Evolutionary conservation across 2,888 invertebrate genomes (phyloP).

Genomic region (Drosophila flavopinicola): DNA sequence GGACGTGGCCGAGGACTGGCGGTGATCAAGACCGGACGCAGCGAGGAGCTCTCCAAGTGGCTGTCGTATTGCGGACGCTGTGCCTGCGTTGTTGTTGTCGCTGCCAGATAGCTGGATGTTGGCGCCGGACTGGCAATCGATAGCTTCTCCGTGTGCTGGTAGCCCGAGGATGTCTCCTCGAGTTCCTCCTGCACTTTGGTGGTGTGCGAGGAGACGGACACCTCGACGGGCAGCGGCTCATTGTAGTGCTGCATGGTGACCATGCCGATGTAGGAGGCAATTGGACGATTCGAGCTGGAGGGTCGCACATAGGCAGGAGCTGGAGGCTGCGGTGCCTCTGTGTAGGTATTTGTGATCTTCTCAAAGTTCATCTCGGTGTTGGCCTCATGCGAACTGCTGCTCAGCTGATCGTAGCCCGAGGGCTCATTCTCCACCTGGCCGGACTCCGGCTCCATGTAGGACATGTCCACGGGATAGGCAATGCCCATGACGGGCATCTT

Average conservation of each 20-base stretch:
- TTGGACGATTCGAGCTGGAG: constrained; percentile 58
- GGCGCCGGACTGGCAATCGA: constrained; percentile 36
- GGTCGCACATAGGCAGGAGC: constrained; percentile 60
- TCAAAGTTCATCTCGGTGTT: constrained; percentile 55
- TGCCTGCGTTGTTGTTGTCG: constrained; percentile 54
- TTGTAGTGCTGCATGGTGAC: constrained; percentile 79
- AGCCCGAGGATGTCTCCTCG: constrained; percentile 48
- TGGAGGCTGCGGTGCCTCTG: constrained; percentile 50
- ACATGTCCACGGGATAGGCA: constrained; percentile 82
- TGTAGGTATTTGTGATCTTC: constrained; percentile 59
- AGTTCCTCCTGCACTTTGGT: constrained; percentile 76
- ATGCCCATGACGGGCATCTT: constrained; percentile 83
- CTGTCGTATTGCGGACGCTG: constrained; percentile 55
- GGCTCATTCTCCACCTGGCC: constrained; percentile 51
- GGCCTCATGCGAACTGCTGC: constrained; percentile 48
- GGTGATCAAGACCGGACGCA: constrained; percentile 84
- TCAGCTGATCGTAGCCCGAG: constrained; percentile 44
- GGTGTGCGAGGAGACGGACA: constrained; percentile 79
- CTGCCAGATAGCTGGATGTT: constrained; percentile 41
- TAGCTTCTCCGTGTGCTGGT: constrained; percentile 50
- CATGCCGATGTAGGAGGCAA: constrained; percentile 74
- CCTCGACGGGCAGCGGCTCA: constrained; percentile 72
- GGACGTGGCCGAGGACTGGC: constrained; percentile 82
- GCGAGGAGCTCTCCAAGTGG: constrained; percentile 39
- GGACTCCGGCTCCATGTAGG: constrained; percentile 74